These are phyloP conservation scores for Drosophila erecta DNA, from an alignment of 1,140 invertebrate species.

Conservation along the genomic window DNA sequence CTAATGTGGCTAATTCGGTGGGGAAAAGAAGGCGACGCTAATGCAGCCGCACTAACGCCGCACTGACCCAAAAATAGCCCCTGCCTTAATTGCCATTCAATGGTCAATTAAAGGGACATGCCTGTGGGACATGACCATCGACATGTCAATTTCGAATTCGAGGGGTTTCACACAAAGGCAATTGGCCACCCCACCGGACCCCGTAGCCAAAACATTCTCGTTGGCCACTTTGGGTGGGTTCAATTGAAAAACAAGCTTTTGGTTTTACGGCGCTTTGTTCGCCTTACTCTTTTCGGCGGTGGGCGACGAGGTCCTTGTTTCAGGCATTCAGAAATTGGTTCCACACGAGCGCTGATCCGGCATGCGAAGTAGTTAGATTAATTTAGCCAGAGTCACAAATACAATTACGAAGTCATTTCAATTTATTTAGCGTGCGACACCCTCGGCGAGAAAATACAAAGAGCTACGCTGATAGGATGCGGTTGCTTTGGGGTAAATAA, in stretches of 20 bases:
- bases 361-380: constrained; percentile 81
- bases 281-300: constrained; percentile 4
- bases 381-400: constrained; percentile 77
- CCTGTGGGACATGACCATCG: constrained; percentile 34
- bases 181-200: constrained; percentile 49
- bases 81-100: constrained; percentile 62
- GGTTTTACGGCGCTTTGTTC: constrained; percentile 76
- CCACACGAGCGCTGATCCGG: constrained; percentile 69
- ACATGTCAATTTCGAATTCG: constrained; percentile 62
- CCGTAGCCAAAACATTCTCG: constrained; percentile 12
- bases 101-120: constrained; percentile 56
- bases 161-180: constrained; percentile 29
- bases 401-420: constrained; percentile 82
- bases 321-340: constrained; percentile 37
- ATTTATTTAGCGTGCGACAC: constrained; percentile 75
- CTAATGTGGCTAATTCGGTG: constrained; percentile 18
- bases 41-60: neutral
- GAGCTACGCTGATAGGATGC: constrained; percentile 28
- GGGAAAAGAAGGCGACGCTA: neutral
- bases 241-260: constrained; percentile 80
- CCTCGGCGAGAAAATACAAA: constrained; percentile 7
- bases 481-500: constrained; percentile 35
- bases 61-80: constrained; percentile 27
- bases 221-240: constrained; percentile 11
- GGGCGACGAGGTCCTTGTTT: too few species aligned